A percentile compares a stretch with the other conserved stretches of the same genome.
These are phyloP conservation scores for Invenusta paracnida DNA, from an alignment of 2,888 invertebrate species.

Conservation along the genomic window DNA sequence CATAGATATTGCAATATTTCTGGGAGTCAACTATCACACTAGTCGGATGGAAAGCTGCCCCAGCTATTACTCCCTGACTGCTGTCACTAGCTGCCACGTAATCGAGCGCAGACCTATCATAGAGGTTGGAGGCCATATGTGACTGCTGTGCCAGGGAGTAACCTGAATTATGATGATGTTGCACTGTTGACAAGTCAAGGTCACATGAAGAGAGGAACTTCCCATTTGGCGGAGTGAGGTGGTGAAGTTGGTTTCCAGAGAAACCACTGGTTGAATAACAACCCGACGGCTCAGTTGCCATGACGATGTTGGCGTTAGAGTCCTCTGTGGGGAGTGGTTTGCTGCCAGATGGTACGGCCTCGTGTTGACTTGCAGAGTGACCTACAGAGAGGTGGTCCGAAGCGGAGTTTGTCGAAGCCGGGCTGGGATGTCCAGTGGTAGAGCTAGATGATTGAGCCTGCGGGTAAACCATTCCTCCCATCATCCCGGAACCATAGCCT, in stretches of 20 bases:
- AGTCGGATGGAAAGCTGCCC: not conserved
- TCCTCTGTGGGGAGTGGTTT: not conserved
- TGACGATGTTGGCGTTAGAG: constrained; percentile 12
- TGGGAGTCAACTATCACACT: constrained; percentile 1
- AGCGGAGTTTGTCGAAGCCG: not conserved
- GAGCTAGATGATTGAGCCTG: not conserved
- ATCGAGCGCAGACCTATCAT: not conserved
- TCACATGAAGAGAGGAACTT: not conserved
- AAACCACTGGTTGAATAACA: not conserved
- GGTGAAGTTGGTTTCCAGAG: not conserved
- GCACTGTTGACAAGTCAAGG: not conserved
- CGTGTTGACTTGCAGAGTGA: not conserved
- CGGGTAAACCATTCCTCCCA: not conserved
- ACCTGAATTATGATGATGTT: too few relatives aligned
- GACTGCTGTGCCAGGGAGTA: not conserved
- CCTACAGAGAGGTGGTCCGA: not conserved
- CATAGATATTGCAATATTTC: not conserved
- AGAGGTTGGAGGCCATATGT: not conserved
- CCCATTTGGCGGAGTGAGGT: not conserved
- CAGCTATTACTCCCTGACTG: not conserved
- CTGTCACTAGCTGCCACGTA: not conserved
- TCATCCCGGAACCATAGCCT: not conserved
- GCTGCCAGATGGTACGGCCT: not conserved
- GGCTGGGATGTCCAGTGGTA: not conserved
- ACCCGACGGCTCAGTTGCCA: not conserved